Conservation (phyloP, 1,140 invertebrate species). For the Camponotus pennsylvanicus region DNA sequence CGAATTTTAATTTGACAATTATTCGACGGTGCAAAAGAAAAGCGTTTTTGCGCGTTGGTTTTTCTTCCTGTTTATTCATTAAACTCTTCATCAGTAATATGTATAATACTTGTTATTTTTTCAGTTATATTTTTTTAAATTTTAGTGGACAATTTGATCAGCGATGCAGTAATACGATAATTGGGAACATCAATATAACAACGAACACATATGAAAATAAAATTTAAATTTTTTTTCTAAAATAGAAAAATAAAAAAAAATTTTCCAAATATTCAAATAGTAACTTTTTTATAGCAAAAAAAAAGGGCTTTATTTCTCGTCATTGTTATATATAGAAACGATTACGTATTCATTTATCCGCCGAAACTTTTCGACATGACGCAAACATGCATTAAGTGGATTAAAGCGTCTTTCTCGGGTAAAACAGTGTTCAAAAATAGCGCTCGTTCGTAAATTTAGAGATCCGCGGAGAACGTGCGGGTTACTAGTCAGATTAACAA, state of each 20-base stretch:
- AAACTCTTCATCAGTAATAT: slow-evolving; percentile 44
- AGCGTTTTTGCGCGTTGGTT: slow-evolving; percentile 6
- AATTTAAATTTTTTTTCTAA: background rate
- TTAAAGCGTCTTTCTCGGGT: slow-evolving; percentile 35
- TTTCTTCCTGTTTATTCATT: slow-evolving; percentile 43
- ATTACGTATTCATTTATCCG: slow-evolving; percentile 10
- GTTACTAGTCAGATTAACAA: slow-evolving; percentile 48
- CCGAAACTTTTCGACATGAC: background rate
- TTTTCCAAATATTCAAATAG: background rate
- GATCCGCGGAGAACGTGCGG: slow-evolving; percentile 4
- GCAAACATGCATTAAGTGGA: background rate
- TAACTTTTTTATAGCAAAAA: background rate
- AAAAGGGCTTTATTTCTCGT: background rate
- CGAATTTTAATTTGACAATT: slow-evolving; percentile 29
- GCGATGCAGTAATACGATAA: background rate
- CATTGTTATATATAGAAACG: background rate
- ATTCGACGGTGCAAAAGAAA: background rate
- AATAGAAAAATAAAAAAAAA: background rate
- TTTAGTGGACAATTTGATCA: slow-evolving; percentile 31
- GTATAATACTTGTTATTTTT: slow-evolving; percentile 17
- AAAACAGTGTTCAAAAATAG: slow-evolving; percentile 38
- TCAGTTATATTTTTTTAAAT: slow-evolving; percentile 24
- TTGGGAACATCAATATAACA: slow-evolving; percentile 36
- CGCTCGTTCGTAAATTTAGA: slow-evolving; percentile 20
- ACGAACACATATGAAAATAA: background rate